phyloP scores from a whole-genome alignment of 2,888 invertebrate species.

The Philonicus albiceps region DNA sequence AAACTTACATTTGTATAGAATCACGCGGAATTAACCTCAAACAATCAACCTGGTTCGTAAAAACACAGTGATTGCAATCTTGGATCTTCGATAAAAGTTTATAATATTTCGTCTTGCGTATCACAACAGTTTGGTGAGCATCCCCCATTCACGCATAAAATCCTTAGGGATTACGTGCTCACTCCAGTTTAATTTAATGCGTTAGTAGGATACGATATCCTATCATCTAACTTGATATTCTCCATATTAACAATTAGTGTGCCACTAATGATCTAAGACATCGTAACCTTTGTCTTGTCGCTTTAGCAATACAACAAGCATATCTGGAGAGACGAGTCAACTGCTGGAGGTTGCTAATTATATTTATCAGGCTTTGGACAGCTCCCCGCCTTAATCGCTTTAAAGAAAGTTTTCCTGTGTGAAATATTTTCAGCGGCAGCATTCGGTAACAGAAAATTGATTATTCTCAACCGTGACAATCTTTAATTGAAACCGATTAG shows the following conservation, averaged over 20 bases:
- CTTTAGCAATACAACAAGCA: not conserved
- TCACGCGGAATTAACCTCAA: too few species aligned
- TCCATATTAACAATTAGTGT: not conserved
- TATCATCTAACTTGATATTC: not conserved
- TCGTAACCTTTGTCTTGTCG: not conserved
- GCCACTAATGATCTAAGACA: not conserved
- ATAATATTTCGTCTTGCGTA: not conserved
- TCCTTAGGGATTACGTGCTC: too few species aligned
- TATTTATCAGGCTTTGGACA: not conserved
- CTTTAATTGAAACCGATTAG: conserved; percentile 48
- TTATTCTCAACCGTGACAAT: conserved; percentile 46
- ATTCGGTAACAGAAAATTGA: conserved; percentile 36
- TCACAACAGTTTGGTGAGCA: not conserved
- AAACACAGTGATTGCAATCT: too few species aligned
- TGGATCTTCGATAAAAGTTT: too few species aligned
- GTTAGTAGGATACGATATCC: not conserved
- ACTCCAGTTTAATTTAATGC: too few species aligned
- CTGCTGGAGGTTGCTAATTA: not conserved
- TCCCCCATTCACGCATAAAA: not conserved
- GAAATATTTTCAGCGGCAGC: conserved; percentile 1
- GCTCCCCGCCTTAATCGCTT: not conserved
- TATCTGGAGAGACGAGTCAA: not conserved
- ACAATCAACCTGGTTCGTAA: too few species aligned
- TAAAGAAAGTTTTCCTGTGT: conserved; percentile 2
- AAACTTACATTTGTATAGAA: too few species aligned